These are phyloP conservation scores for Trichosurus vulpecula DNA, from an alignment of 2,797 vertebrate genomes.

Conservation along the genomic window DNA sequence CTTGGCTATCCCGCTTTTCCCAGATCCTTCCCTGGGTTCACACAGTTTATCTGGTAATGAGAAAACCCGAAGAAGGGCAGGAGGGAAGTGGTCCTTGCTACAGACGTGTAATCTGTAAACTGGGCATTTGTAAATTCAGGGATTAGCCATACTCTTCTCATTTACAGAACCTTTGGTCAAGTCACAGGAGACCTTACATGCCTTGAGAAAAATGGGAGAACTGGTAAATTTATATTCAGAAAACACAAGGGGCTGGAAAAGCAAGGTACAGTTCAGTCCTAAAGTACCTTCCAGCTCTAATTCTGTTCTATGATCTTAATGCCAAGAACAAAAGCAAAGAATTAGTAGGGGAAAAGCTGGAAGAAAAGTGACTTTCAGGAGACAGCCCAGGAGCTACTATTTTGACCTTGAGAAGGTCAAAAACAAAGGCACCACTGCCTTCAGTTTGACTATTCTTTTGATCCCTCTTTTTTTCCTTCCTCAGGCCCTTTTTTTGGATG, in stretches of 20 bases:
- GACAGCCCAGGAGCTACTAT: neutral
- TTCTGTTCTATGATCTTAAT: neutral
- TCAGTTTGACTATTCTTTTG: neutral
- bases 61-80: neutral
- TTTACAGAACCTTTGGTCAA: neutral
- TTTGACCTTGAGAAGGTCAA: neutral
- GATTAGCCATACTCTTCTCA: neutral
- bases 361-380: neutral
- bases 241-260: neutral
- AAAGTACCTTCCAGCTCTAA: neutral
- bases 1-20: neutral
- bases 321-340: neutral
- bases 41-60: neutral
- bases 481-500: neutral
- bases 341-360: neutral
- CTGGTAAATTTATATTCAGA: neutral
- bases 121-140: neutral
- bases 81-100: neutral
- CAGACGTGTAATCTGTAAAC: neutral
- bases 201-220: neutral
- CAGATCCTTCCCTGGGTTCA: neutral
- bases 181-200: neutral
- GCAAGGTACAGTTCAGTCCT: neutral
- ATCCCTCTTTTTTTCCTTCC: neutral
- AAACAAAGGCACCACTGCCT: neutral